phyloP scores from a whole-genome alignment of 2,113 vertebrate species.

The Apistogramma diplotaenia region DNA sequence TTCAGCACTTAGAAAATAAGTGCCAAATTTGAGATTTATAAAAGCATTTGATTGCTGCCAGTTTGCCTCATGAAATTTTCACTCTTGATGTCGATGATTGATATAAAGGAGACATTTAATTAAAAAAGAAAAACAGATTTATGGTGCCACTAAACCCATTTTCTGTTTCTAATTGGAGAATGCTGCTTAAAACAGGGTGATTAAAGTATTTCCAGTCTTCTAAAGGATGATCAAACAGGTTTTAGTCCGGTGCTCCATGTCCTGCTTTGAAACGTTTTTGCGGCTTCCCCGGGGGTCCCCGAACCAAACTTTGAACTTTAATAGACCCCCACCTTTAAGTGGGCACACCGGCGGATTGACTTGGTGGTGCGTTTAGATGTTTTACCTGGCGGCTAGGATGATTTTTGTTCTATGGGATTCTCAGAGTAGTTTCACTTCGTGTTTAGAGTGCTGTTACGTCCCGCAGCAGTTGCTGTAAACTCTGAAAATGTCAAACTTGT shows the following conservation, averaged over 20 bases:
- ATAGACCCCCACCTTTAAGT: not conserved
- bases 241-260: not conserved
- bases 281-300: not conserved
- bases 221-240: not conserved
- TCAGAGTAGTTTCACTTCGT: slow-evolving; percentile 44
- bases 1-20: not conserved
- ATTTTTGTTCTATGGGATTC: not conserved
- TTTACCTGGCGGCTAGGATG: slow-evolving; percentile 32
- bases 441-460: slow-evolving; percentile 71
- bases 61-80: too few relatives aligned
- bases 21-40: not conserved
- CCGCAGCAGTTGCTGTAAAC: slow-evolving; percentile 82
- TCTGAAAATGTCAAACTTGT: slow-evolving; percentile 86
- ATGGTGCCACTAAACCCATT: not conserved
- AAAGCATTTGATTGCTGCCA: not conserved
- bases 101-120: not conserved
- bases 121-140: not conserved
- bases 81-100: too few relatives aligned
- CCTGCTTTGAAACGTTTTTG: not conserved
- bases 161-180: not conserved
- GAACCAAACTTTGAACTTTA: not conserved
- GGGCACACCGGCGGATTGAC: not conserved
- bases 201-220: not conserved
- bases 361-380: not conserved
- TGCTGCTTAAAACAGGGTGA: not conserved